Percentiles rank a stretch among this genome's conserved stretches.
phyloP scores from a whole-genome alignment of 2,888 invertebrate genomes.

The Abrostola triplasia region DNA sequence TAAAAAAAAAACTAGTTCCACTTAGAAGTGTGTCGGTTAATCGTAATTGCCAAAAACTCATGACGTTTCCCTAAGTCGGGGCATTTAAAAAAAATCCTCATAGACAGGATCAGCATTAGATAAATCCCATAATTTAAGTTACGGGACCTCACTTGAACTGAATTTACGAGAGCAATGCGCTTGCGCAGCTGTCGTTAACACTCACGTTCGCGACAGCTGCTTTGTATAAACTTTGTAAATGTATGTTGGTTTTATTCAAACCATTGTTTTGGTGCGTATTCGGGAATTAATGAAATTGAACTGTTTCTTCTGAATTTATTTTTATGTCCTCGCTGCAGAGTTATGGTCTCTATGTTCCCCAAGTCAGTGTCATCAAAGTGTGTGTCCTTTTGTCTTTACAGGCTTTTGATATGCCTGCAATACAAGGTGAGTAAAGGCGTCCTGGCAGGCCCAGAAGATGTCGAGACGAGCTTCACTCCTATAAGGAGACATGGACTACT shows the following conservation, averaged over 20 bases:
- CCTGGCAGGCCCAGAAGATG: no score
- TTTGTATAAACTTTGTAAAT: constrained; percentile 53
- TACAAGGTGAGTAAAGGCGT: no score
- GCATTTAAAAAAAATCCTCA: not conserved
- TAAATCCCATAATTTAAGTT: constrained; percentile 52
- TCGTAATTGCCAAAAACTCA: not conserved
- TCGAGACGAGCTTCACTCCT: no score
- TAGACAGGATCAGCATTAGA: constrained; percentile 31
- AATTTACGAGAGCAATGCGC: constrained; percentile 67
- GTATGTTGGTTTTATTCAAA: constrained; percentile 34
- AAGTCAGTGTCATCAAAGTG: no score
- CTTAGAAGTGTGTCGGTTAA: no score
- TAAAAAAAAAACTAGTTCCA: no score
- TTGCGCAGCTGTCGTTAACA: constrained; percentile 70
- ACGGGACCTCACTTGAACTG: constrained; percentile 44
- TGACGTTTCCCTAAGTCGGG: not conserved
- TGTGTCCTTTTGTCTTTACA: no score
- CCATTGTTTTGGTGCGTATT: constrained; percentile 32
- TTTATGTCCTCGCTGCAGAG: no score
- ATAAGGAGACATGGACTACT: no score
- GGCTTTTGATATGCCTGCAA: no score
- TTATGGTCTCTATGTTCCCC: no score
- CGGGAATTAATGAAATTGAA: constrained; percentile 3
- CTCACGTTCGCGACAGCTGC: constrained; percentile 57
- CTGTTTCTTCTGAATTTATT: not conserved